Base-by-base conservation (phyloP, 2,113 vertebrate genomes). In the Potamarius usumacintae region DNA sequence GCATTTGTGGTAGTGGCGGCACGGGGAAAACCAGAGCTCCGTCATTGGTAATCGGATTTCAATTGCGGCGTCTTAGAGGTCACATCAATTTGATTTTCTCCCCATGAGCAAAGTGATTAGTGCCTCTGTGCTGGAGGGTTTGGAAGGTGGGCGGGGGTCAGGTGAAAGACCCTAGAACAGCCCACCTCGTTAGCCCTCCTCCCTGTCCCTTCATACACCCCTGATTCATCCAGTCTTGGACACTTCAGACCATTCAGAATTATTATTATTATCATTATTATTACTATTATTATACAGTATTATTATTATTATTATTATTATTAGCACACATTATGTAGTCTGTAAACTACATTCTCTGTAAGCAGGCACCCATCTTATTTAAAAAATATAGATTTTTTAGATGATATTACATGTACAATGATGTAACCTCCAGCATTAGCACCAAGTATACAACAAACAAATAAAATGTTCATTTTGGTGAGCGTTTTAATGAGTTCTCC, bases 1-100 rank as follows among this genome's bases (percentile, higher is more conserved):
- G 86, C 91, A 88, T 94, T 94, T 94, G 91, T 86, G 89, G 92
- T 94, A 86, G 92, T 88, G 92, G 92, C 27, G 84, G 91, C 91
- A 86, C 91, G 89, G 90, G 92, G 93, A 91, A 94, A 93, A 93
- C 90, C 91, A 88, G 90, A 90, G 82, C 92, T 93, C 91, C 92
- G 90, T 92, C 89, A 85, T 93, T 89, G 79, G 92, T 95, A 93
- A 95, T 95, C 93, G 93, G 94, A 95, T 96, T 95, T 95, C 92
- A 92, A 91, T 93, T 90, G 91, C 90, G 90, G 90, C 87, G 90
- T 91, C 92, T 92, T 94, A 91, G 92, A 93, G 94, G 91, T 88
- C 86, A 90, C 94, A 92, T 94, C 93, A 94, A 94, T 95, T 93
- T 89, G 92, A 94, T 94, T 93, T 93, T 92, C 92, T 79, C 92